Evolutionary conservation across 1,140 invertebrate species (phyloP), one percentile per base, ranked within the genome.

Genomic region (Hycleus cichorii): DNA sequence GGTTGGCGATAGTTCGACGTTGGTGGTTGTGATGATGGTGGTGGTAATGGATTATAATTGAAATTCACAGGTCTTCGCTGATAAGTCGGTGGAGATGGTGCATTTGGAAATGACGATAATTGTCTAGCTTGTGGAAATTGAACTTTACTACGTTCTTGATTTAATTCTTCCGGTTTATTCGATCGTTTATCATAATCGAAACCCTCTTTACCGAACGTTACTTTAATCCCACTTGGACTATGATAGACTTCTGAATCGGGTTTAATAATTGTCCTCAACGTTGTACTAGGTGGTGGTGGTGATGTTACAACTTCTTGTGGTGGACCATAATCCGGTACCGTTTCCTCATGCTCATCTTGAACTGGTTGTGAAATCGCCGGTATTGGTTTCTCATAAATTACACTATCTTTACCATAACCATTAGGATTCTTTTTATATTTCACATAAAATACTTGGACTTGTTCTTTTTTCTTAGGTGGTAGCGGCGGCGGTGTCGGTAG

Each of bases 361-460:
- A 82, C 75, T 26, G 83, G 77, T 2, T 85, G 85, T 1, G 86
- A 83, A 3, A 89, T 75, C 7, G 87, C 88, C 1, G 87, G 84
- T 24, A 90, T 75, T 0, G 89, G 89, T 59, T 82, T 77, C 51
- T 91, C 89, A 63, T 91, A 89, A 18, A 90, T 78, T 3, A 91
- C 81, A 56, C 83, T 81, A 42, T 86, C 79, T 50, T 87, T 83
- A 1, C 78, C 78, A 8, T 77, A 74, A 2, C 81, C 80, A 76
- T 85, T 80, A 25, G 85, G 80, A 63, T 85, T 88, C 71, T 91
- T 90, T 62, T 90, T 88, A 67, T 93, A 93, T 70, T 91, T 91
- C 0, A 93, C 89, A 66, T 93, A 93, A 70, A 91, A 93, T 3
- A 93, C 90, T 65, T 93, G 89, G 46, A 93, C 87, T 9, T 90